Evolutionary conservation across 2,113 vertebrate genomes (phyloP).

Genomic region (Tragelaphus scriptus): DNA sequence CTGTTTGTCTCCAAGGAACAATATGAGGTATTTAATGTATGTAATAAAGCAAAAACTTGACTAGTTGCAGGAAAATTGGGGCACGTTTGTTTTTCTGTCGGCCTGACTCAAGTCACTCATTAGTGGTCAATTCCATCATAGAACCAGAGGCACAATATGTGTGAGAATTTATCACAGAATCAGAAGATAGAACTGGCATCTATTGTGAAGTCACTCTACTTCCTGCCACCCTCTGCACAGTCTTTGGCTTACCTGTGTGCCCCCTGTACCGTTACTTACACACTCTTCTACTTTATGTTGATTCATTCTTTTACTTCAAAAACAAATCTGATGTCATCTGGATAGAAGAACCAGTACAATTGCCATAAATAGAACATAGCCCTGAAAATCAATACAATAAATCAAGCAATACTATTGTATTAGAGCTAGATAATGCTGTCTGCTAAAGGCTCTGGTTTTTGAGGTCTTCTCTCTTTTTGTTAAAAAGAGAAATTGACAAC

Average conservation of each 20-base stretch:
- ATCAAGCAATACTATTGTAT: not conserved
- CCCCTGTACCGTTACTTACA: not conserved
- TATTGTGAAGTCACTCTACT: not conserved
- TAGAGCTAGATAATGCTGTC: not conserved
- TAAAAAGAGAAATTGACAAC: not conserved
- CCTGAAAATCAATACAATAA: not conserved
- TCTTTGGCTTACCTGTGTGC: not conserved
- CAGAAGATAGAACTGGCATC: not conserved
- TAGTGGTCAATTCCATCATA: not conserved
- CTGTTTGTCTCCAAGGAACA: conserved; percentile 43
- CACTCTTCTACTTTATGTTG: not conserved
- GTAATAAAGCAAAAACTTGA: conserved; percentile 43
- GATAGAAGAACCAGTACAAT: not conserved
- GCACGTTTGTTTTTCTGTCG: conserved; percentile 14
- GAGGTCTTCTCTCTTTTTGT: not conserved
- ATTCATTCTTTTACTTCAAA: not conserved
- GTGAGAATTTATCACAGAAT: not conserved
- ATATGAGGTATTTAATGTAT: conserved; percentile 47
- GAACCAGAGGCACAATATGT: not conserved
- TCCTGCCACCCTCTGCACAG: not conserved
- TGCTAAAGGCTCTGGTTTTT: not conserved
- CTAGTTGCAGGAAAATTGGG: conserved; percentile 28
- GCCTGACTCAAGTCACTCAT: not conserved
- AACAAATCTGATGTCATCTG: not conserved
- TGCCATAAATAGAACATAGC: not conserved